Evolutionary conservation across 2,888 invertebrate genomes (phyloP).

Genomic region (Tetragonisca angustula): DNA sequence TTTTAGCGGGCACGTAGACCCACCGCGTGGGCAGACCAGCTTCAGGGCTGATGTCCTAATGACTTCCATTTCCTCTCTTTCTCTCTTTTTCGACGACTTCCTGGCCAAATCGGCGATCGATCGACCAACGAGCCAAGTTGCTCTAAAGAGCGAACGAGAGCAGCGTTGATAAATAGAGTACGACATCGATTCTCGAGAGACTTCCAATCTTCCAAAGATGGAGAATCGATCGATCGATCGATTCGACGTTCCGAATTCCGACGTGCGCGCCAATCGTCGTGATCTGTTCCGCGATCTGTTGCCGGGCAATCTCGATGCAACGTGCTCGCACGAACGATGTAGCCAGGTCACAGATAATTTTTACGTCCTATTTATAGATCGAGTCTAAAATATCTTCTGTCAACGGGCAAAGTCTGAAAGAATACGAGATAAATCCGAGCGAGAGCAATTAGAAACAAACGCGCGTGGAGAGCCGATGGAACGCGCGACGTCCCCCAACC

Average conservation of each 20-base stretch:
- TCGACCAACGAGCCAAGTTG: not conserved
- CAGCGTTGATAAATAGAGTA: not conserved
- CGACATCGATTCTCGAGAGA: no score
- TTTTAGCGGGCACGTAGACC: conserved; percentile 76
- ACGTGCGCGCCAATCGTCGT: not conserved
- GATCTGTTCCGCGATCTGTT: no score
- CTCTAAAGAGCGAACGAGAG: not conserved
- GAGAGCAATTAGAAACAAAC: conserved; percentile 40
- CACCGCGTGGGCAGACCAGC: conserved; percentile 60
- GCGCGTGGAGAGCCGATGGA: not conserved
- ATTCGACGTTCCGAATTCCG: not conserved
- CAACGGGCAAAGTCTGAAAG: conserved; percentile 51
- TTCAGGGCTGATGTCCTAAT: conserved; percentile 68
- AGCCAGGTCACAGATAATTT: conserved; percentile 51
- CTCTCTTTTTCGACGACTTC: not conserved
- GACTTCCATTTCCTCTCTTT: conserved; percentile 60
- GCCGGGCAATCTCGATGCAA: conserved; percentile 29
- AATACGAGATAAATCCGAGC: conserved; percentile 42
- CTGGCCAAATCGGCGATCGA: not conserved
- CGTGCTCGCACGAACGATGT: conserved; percentile 19
- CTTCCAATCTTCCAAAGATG: not conserved
- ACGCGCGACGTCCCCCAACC: not conserved
- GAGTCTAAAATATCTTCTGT: conserved; percentile 48
- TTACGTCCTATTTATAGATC: conserved; percentile 48
- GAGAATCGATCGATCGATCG: not conserved